phyloP scores from a whole-genome alignment of 1,140 invertebrate genomes.

The Drosophila equinoxialis region DNA sequence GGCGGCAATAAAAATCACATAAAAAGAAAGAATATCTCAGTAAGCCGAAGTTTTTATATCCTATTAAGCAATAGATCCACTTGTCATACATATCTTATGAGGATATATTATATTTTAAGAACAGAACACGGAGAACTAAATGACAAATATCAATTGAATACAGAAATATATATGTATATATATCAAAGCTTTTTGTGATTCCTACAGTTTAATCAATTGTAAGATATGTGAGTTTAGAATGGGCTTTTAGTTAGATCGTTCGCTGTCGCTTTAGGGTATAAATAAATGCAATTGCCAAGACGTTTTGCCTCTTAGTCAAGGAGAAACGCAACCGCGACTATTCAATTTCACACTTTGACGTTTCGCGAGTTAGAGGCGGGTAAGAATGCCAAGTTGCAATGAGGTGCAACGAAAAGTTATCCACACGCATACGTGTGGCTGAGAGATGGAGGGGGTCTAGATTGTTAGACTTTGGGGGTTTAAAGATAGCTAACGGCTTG shows the following conservation, averaged over 20 bases:
- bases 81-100: too few species aligned
- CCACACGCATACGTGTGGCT: constrained; percentile 69
- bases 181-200: too few species aligned
- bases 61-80: not conserved
- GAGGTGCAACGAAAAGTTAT: constrained; percentile 59
- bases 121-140: too few species aligned
- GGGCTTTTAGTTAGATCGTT: not conserved
- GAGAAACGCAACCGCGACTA: constrained; percentile 71
- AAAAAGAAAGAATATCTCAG: not conserved
- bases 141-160: too few species aligned
- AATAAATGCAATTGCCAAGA: constrained; percentile 4
- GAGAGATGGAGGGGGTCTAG: constrained; percentile 18
- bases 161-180: too few species aligned
- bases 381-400: constrained; percentile 40
- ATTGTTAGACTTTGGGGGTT: constrained; percentile 25
- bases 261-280: not conserved
- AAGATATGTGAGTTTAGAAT: too few species aligned
- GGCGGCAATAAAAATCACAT: too few species aligned
- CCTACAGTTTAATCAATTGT: too few species aligned
- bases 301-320: not conserved
- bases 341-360: constrained; percentile 74
- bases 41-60: not conserved
- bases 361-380: constrained; percentile 50
- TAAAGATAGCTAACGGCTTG: constrained; percentile 58
- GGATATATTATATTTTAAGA: too few species aligned